Percentiles rank a stretch among this genome's conserved stretches.
phyloP scores from a whole-genome alignment of 2,797 vertebrate genomes.

The Crenuchus spilurus region DNA sequence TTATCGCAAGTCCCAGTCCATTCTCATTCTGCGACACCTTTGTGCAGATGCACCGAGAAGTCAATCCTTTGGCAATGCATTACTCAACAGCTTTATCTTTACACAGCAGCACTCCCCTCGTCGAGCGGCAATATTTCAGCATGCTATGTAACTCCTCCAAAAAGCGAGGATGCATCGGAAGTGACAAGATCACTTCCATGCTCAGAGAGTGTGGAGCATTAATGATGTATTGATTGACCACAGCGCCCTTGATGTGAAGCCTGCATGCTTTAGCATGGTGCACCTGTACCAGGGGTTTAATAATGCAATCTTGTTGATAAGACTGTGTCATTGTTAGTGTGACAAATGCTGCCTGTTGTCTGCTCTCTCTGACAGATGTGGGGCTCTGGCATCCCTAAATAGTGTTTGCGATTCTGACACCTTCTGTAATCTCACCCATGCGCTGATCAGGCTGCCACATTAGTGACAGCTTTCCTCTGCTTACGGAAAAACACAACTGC shows the following conservation, averaged over 20 bases:
- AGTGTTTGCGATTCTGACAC: conserved; percentile 17
- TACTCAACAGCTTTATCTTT: conserved; percentile 61
- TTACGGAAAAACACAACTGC: neutral
- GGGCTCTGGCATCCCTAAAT: conserved; percentile 18
- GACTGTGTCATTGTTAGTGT: conserved; percentile 35
- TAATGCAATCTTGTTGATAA: conserved; percentile 28
- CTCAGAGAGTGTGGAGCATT: conserved; percentile 25
- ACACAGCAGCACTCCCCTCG: conserved; percentile 47
- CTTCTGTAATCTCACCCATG: conserved; percentile 13
- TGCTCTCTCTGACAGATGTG: conserved; percentile 32
- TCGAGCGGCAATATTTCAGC: conserved; percentile 49
- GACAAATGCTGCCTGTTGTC: conserved; percentile 35
- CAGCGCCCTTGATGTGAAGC: conserved; percentile 30
- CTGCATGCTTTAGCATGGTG: neutral
- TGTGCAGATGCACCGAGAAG: conserved; percentile 50
- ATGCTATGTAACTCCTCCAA: conserved; percentile 11
- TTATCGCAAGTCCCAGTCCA: conserved; percentile 51
- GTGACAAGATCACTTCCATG: conserved; percentile 27
- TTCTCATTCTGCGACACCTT: conserved; percentile 54
- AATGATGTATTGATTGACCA: conserved; percentile 40
- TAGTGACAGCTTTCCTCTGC: conserved; percentile 30
- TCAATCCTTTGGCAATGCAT: conserved; percentile 54
- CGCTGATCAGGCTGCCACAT: conserved; percentile 16
- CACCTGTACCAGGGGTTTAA: conserved; percentile 16
- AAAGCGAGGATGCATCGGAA: conserved; percentile 30